These are phyloP conservation scores for Pygoscelis adeliae DNA, from an alignment of 2,113 vertebrate genomes.

Conservation along the genomic window DNA sequence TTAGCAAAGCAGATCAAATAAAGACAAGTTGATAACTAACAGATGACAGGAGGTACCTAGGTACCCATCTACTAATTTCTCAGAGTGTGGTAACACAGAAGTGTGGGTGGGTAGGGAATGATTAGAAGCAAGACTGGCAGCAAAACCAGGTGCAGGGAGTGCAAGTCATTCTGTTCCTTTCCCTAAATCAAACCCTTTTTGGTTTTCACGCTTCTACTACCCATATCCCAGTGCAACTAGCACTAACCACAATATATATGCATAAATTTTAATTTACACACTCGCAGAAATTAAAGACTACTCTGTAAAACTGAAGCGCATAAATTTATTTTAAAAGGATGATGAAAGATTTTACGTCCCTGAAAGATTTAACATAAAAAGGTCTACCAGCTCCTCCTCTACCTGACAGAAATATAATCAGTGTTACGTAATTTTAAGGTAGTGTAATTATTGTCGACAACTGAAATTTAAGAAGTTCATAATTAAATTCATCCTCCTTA, in stretches of 20 bases:
- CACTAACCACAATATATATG: not conserved
- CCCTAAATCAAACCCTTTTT: not conserved
- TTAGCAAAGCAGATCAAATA: not conserved
- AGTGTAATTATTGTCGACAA: not conserved
- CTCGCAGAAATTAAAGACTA: not conserved
- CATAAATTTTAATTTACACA: not conserved
- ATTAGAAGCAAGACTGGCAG: not conserved
- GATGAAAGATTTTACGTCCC: not conserved
- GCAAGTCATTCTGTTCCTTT: not conserved
- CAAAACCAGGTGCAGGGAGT: not conserved
- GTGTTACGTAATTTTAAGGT: not conserved
- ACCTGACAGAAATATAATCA: not conserved
- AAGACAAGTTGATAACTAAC: not conserved
- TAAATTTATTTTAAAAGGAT: not conserved
- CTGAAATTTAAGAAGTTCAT: not conserved
- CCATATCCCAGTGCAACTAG: not conserved
- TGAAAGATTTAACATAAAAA: not conserved
- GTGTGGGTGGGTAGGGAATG: not conserved
- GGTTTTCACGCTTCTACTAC: not conserved
- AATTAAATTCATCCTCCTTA: not conserved
- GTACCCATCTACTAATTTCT: not conserved
- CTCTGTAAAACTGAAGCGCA: not conserved
- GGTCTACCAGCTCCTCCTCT: not conserved
- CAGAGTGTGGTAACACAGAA: not conserved
- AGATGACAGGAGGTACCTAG: not conserved